These are phyloP conservation scores for Cinara cedri DNA, from an alignment of 2,888 invertebrate genomes.

Conservation along the genomic window DNA sequence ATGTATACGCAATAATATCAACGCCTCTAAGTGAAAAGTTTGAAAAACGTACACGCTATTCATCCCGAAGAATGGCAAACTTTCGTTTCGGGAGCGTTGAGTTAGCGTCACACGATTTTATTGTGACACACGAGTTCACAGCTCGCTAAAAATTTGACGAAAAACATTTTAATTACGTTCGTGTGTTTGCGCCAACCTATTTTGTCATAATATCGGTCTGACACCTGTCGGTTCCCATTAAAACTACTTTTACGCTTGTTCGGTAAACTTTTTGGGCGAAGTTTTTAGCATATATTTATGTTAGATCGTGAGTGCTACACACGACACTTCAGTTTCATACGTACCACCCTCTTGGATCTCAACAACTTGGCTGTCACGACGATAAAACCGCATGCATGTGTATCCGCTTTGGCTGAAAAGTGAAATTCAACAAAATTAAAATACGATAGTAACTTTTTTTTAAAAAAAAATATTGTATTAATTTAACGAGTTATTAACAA, in stretches of 20 bases:
- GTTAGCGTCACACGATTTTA: conserved; percentile 43
- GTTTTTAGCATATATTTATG: conserved; percentile 36
- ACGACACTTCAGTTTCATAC: conserved; percentile 58
- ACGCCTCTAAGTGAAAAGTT: conserved; percentile 53
- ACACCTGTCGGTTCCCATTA: conserved; percentile 53
- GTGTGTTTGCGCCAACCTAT: conserved; percentile 39
- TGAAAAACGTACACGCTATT: conserved; percentile 25
- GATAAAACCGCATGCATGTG: conserved; percentile 77
- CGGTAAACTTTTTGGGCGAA: conserved; percentile 18
- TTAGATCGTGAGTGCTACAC: conserved; percentile 20
- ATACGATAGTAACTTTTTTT: not conserved
- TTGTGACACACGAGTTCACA: conserved; percentile 47
- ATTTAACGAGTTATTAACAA: not conserved
- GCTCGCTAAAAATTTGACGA: conserved; percentile 45
- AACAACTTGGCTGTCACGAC: conserved; percentile 74
- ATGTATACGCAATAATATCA: not conserved
- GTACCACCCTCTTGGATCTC: conserved; percentile 73
- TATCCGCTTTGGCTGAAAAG: conserved; percentile 77
- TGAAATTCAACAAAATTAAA: conserved; percentile 50
- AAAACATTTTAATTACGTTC: conserved; percentile 53
- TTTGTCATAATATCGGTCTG: conserved; percentile 49
- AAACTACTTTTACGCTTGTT: conserved; percentile 43
- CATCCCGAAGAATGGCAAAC: conserved; percentile 28
- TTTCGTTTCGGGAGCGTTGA: conserved; percentile 22
- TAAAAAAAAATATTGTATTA: not conserved